These are phyloP conservation scores for Sarcoramphus papa DNA, from an alignment of 2,797 vertebrate species.

Conservation along the genomic window DNA sequence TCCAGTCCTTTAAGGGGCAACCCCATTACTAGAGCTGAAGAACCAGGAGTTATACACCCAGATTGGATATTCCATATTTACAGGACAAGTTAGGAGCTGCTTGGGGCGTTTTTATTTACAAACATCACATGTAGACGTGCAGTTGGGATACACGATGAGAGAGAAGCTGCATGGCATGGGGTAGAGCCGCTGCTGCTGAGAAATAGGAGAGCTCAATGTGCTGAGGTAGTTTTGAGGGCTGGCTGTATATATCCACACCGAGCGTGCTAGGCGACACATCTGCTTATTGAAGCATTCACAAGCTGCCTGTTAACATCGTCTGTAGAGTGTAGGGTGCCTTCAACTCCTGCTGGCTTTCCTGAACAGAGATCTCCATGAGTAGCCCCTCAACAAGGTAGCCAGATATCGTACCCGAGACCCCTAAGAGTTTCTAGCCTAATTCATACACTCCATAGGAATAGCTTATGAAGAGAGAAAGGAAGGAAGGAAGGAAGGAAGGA, in stretches of 20 bases:
- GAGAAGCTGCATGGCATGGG: rapidly evolving
- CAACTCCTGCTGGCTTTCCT: background rate
- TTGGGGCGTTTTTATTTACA: background rate
- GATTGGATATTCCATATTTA: background rate
- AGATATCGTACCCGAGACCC: background rate
- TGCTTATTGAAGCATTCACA: background rate
- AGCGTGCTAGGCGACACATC: rapidly evolving
- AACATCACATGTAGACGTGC: background rate
- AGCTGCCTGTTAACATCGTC: background rate
- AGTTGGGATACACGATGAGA: no score
- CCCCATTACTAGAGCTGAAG: background rate
- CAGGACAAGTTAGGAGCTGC: background rate
- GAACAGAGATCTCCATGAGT: background rate
- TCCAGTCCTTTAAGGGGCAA: background rate
- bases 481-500: no score
- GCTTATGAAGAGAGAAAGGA: background rate
- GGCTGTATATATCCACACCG: background rate
- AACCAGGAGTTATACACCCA: background rate
- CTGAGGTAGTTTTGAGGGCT: background rate
- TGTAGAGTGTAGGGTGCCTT: background rate
- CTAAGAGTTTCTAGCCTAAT: background rate
- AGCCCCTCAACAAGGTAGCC: background rate
- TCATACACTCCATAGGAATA: background rate
- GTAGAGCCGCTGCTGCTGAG: background rate
- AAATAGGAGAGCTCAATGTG: background rate